Conservation (phyloP, 2,113 vertebrate genomes). For the Paracanthobrama guichenoti region DNA sequence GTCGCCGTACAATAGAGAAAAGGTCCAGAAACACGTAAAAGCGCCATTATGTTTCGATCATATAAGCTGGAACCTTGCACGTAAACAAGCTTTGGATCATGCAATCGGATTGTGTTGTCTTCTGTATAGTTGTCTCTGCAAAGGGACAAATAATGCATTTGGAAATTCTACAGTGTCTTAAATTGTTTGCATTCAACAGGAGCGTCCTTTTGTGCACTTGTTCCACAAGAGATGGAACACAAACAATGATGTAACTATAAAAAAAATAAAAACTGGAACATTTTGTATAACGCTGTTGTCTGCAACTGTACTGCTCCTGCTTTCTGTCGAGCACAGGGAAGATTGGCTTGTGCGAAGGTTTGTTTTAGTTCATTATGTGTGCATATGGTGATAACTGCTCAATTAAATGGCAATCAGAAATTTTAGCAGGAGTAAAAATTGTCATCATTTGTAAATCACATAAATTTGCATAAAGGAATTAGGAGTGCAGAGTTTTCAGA, state of each 20-base stretch:
- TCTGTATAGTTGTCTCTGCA: neutral
- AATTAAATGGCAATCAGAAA: neutral
- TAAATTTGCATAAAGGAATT: neutral
- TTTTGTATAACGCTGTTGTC: neutral
- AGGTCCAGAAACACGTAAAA: slow-evolving; percentile 15
- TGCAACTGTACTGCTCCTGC: neutral
- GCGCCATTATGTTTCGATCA: slow-evolving; percentile 35
- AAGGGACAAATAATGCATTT: slow-evolving; percentile 1
- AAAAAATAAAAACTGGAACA: neutral
- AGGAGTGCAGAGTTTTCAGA: neutral
- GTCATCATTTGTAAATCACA: neutral
- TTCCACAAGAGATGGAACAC: neutral
- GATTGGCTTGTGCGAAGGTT: neutral
- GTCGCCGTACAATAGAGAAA: neutral
- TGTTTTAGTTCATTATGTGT: slow-evolving; percentile 5
- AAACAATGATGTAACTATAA: slow-evolving; percentile 5
- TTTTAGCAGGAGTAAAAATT: neutral
- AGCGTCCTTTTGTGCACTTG: neutral
- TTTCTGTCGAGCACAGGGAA: neutral
- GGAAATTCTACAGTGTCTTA: neutral
- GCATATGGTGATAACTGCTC: neutral
- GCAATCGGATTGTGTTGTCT: slow-evolving; percentile 14
- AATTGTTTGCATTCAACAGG: neutral
- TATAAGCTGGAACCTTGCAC: neutral
- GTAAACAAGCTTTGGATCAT: slow-evolving; percentile 29